Conservation (phyloP, 2,113 vertebrate species). For the Grus americana region DNA sequence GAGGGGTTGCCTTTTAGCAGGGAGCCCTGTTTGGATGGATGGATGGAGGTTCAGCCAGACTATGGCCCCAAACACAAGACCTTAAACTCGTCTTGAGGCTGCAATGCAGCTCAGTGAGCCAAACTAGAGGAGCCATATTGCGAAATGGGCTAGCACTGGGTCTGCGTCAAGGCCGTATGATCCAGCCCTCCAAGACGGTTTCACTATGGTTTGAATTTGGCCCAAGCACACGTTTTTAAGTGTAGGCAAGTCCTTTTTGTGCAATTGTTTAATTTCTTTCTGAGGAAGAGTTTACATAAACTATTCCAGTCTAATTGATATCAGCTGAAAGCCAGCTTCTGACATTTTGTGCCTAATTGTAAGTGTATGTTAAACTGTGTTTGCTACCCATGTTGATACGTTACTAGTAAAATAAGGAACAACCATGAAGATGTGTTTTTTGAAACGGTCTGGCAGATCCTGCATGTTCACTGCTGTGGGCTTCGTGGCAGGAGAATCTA, state of each 20-base stretch:
- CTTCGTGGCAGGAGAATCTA: conserved; percentile 38
- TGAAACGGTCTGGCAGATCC: conserved; percentile 20
- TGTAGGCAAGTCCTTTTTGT: neutral
- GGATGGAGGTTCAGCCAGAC: neutral
- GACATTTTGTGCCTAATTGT: conserved; percentile 46
- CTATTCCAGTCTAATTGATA: conserved; percentile 43
- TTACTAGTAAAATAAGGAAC: conserved; percentile 18
- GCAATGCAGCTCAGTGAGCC: neutral
- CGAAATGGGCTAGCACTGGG: neutral
- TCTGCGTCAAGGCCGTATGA: neutral
- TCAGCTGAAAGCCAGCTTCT: conserved; percentile 62
- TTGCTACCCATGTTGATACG: neutral
- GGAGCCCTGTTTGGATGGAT: neutral
- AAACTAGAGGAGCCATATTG: neutral
- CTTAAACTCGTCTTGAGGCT: neutral
- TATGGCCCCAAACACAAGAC: neutral
- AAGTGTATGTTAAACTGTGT: conserved; percentile 23
- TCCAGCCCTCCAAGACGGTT: neutral
- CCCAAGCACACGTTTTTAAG: neutral
- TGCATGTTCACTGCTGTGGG: neutral
- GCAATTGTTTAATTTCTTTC: conserved; percentile 8
- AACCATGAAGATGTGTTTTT: conserved; percentile 47
- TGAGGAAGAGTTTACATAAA: conserved; percentile 51
- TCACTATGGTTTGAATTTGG: conserved; percentile 7
- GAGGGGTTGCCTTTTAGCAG: neutral